Evolutionary conservation across 2,113 vertebrate species (phyloP).

Genomic region (Ifrita kowaldi): DNA sequence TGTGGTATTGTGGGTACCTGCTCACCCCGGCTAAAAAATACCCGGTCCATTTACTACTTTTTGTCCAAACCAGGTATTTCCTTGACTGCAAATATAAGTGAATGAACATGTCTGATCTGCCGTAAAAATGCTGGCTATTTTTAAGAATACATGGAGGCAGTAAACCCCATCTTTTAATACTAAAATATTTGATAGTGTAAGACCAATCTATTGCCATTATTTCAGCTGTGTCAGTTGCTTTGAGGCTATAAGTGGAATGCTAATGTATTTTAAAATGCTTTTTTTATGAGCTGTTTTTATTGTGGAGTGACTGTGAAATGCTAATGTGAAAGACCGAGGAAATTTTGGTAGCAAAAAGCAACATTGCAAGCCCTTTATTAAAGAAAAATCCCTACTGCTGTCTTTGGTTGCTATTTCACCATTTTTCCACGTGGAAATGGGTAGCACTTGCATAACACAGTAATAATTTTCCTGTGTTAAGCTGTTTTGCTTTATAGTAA

Average conservation of each 20-base stretch:
- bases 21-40: neutral
- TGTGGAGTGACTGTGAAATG: neutral
- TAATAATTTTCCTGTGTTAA: neutral
- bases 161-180: neutral
- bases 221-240: neutral
- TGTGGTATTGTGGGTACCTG: neutral
- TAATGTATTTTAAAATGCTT: neutral
- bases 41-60: neutral
- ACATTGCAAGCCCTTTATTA: neutral
- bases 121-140: neutral
- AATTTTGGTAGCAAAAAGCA: neutral
- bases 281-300: neutral
- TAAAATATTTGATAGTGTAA: neutral
- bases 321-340: neutral
- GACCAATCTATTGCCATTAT: neutral
- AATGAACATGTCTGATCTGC: neutral
- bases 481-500: conserved; percentile 2
- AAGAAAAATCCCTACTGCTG: neutral
- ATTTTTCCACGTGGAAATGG: neutral
- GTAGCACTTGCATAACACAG: neutral
- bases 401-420: neutral
- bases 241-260: neutral
- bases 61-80: neutral
- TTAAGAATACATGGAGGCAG: neutral
- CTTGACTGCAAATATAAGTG: neutral